phyloP scores from a whole-genome alignment of 2,113 vertebrate species.

The Vulpes lagopus region DNA sequence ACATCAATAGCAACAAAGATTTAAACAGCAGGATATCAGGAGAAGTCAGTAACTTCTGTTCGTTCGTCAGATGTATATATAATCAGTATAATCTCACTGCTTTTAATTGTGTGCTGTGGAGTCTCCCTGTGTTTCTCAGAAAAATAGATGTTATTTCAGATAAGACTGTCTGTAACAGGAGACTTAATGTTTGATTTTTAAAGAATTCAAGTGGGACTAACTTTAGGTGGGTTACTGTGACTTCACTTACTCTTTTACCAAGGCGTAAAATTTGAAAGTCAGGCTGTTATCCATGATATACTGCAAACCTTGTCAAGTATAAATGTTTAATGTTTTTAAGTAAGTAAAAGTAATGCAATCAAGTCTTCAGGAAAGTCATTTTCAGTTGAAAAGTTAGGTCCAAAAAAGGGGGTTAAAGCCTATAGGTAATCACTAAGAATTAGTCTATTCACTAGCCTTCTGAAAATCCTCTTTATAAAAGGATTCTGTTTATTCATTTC shows the following conservation, averaged over 20 bases:
- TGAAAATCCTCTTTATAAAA: background rate
- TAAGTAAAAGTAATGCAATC: slow-evolving; percentile 1
- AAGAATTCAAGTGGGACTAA: background rate
- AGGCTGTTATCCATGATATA: background rate
- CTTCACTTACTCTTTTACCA: background rate
- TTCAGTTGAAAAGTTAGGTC: background rate
- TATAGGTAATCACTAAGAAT: background rate
- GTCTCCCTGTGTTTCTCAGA: background rate
- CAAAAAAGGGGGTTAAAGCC: background rate
- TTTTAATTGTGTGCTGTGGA: background rate
- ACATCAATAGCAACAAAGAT: background rate
- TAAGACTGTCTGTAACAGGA: background rate
- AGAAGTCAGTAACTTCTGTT: background rate
- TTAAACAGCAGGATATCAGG: background rate
- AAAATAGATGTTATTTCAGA: background rate
- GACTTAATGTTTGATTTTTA: background rate
- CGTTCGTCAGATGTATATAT: background rate
- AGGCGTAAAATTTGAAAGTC: background rate
- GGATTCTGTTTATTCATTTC: background rate
- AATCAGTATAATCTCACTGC: background rate
- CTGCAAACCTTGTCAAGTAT: background rate
- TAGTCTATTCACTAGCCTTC: background rate
- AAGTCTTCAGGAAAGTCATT: background rate
- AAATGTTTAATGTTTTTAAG: slow-evolving; percentile 12
- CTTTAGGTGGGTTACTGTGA: background rate